These are phyloP conservation scores for Cantharis nigra DNA, from an alignment of 2,888 invertebrate species.

Conservation along the genomic window DNA sequence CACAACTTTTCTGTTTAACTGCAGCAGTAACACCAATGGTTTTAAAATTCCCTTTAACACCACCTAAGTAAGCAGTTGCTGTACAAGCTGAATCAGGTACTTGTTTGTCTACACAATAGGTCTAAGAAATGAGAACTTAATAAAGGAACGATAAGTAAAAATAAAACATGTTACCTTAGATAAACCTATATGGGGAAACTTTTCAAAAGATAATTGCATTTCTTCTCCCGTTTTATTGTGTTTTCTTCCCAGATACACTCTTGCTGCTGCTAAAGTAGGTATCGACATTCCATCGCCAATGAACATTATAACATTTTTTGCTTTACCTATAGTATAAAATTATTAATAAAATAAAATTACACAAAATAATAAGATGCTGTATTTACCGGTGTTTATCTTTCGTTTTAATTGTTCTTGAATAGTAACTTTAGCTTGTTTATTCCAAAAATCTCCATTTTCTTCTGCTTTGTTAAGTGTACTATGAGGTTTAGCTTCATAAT, in stretches of 20 bases:
- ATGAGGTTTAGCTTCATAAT: neutral
- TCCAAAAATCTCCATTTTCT: neutral
- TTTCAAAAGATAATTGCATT: slow-evolving; percentile 63
- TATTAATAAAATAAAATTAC: neutral
- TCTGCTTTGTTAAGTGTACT: neutral
- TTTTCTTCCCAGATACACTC: slow-evolving; percentile 64
- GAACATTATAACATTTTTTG: slow-evolving; percentile 79
- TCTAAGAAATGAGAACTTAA: slow-evolving; percentile 54
- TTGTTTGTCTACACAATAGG: slow-evolving; percentile 74
- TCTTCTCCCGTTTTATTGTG: slow-evolving; percentile 53
- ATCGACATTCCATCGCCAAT: slow-evolving; percentile 88
- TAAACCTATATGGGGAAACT: slow-evolving; percentile 73
- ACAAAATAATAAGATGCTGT: neutral
- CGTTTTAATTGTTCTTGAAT: neutral
- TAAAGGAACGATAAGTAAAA: neutral
- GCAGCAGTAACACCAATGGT: slow-evolving; percentile 75
- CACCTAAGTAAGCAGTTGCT: slow-evolving; percentile 78
- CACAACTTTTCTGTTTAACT: slow-evolving; percentile 67
- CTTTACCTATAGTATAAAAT: slow-evolving; percentile 44
- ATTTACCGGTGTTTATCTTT: neutral
- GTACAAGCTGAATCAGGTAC: slow-evolving; percentile 85
- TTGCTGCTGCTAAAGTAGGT: slow-evolving; percentile 75
- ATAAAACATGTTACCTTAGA: slow-evolving; percentile 64
- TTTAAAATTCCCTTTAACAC: slow-evolving; percentile 77
- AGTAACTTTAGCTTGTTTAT: neutral